Evolutionary conservation across 2,113 vertebrate species (phyloP), one percentile per base, ranked within the genome.

Genomic region (Orthonyx spaldingii): DNA sequence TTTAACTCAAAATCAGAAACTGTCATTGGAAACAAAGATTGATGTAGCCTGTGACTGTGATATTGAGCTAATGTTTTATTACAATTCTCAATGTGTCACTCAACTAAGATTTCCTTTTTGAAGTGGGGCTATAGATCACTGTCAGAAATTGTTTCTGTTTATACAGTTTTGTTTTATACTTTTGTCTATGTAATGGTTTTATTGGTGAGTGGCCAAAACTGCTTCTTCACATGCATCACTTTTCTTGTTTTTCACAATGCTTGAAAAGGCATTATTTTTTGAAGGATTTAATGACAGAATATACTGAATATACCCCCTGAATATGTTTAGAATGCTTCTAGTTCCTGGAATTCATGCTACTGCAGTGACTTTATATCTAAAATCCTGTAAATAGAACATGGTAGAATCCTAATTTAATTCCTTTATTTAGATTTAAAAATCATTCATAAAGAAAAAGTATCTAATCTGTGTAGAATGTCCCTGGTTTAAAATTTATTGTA

Each of bases 31-130:
- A 97, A 95, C 93, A 96, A 97, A 98, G 97, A 97, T 97, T 97
- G 97, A 96, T 97, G 93, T 95, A 94, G 88, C 87, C 89, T 92
- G 55, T 24, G 91, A 96, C 95, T 92, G 87, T 72, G 75, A 57
- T 93, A 95, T 96, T 88, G 90, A 91, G 93, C 90, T 97, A 97
- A 98, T 98, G 97, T 98, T 98, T 97, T 98, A 97, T 97, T 97
- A 95, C 95, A 94, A 89, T 97, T 96, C 94, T 89, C 80, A 1
- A 94, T 95, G 47, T 98, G 96, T 97, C 96, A 97, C 86, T 98
- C 96, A 98, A 90, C 83, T 91, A 88, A 90, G 83, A 95, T 94
- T 97, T 94, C 95, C 93, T 93, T 97, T 98, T 95, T 95, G 91
- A 98, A 97, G 63, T 16, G 20, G 44, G 41, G 52, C 95, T 95